Base-by-base conservation (phyloP, 2,888 invertebrate species). In the Mythimna pallens region DNA sequence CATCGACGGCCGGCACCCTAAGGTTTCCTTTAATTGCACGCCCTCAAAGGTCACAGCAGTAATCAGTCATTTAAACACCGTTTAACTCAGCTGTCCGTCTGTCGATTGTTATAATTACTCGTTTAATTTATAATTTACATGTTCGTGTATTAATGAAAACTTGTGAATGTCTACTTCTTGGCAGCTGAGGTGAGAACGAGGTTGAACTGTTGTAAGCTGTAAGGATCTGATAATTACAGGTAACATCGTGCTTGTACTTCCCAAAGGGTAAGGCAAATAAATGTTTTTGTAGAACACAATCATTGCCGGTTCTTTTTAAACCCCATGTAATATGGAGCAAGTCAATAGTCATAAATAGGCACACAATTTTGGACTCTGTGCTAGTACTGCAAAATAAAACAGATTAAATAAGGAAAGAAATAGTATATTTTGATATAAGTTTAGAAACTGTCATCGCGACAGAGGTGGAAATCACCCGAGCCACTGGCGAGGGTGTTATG, bases 81-180 rank as follows among this genome's bases (percentile, higher is more conserved):
- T 84, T 85, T 84, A 83, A 81, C 86, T 79, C 67, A 75, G 74
- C 83, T 75, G 80, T 86, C 81, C 81, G 81, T 84, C 86, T 83
- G 88, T 89, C 87, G 87, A 87, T 85, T 79, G 78, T 85, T 76
- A 85, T 88, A 89, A 89, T 89, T 88, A 85, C 81, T 82, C 80
- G 79, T 83, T 83, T 82, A 84, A 82, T 85, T 82, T 83, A 74
- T 76, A 83, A 84, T 80, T 86, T 80, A 83, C 79, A 72, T 77
- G 78, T 76, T 78, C 76, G 54, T 70, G 72, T 70, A 63, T 74
- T 81, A n/a, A 80, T 72, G 70, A 59, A 84, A 65, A 58, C 30
- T 25, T 65, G 66, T 54, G 10, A 34, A 64, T 80, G 64, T 64
- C 62, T 52, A 43, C 14, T 47, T 54, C 47, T 64, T 57, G 50